phyloP scores from a whole-genome alignment of 2,113 vertebrate species.

The Lates calcarifer region DNA sequence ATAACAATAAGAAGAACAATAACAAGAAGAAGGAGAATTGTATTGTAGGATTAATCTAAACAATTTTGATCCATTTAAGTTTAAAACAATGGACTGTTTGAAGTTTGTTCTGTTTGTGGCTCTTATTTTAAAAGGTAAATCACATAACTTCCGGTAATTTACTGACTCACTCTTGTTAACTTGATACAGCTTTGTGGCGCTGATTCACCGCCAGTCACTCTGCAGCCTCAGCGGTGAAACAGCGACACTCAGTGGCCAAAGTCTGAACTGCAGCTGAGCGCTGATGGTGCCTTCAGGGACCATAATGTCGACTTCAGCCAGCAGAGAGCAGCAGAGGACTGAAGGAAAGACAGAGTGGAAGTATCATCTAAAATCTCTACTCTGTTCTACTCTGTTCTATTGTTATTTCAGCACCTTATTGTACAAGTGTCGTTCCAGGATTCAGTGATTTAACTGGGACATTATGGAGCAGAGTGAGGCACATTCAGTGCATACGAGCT shows the following conservation, averaged over 20 bases:
- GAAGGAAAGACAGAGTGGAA: not conserved
- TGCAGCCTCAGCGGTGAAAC: conserved; percentile 2
- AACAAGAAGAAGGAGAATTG: no score
- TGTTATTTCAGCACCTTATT: no score
- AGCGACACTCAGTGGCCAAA: conserved; percentile 26
- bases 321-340: conserved; percentile 37
- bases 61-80: no score
- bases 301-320: conserved; percentile 12
- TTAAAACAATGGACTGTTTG: no score
- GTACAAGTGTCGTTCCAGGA: not conserved
- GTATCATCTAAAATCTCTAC: no score
- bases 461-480: no score
- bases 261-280: not conserved
- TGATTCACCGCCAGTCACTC: no score
- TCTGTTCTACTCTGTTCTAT: no score
- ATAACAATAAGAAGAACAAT: no score
- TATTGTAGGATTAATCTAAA: no score
- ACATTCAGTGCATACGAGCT: no score
- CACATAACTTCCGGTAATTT: rapidly evolving
- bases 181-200: not conserved
- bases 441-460: not conserved
- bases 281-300: not conserved
- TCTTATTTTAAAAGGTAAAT: conserved; percentile 9
- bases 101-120: no score
- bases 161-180: rapidly evolving